Percentiles rank a stretch among this genome's conserved stretches.
Conservation (phyloP, 2,797 vertebrate species). For the Dendrocincla fuliginosa region DNA sequence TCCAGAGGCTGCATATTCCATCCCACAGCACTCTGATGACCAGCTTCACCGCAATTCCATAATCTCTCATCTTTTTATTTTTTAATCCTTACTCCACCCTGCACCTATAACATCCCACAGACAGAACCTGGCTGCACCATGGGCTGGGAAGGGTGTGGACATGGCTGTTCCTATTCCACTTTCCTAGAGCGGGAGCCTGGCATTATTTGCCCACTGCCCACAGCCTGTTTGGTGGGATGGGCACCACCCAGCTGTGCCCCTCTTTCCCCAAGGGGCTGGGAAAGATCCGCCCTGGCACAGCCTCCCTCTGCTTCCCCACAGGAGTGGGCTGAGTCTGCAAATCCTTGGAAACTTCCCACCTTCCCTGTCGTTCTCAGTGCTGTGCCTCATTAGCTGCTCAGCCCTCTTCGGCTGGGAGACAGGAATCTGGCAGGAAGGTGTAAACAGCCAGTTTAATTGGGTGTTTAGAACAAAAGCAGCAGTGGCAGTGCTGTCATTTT, state of each 20-base stretch:
- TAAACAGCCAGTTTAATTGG: conserved; percentile 74
- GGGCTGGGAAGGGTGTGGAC: background rate
- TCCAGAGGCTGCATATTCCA: background rate
- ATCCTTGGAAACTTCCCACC: background rate
- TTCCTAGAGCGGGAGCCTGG: background rate
- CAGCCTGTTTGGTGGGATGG: background rate
- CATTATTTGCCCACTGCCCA: background rate
- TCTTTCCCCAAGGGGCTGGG: background rate
- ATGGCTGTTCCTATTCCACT: accelerated
- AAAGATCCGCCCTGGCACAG: background rate
- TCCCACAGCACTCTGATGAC: background rate
- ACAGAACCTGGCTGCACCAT: background rate
- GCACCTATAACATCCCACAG: background rate
- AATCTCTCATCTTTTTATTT: background rate
- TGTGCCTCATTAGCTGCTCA: conserved; percentile 70
- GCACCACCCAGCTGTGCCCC: background rate
- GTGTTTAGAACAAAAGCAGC: conserved; percentile 64
- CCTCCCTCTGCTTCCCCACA: background rate
- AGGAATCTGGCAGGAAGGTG: conserved; percentile 60
- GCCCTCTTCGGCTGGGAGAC: conserved; percentile 45
- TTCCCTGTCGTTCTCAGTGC: background rate
- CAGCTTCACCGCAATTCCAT: background rate
- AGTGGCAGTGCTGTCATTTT: conserved; percentile 17
- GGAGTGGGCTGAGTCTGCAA: background rate
- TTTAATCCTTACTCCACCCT: background rate